A percentile compares a stretch with the other conserved stretches of the same genome.
phyloP scores from a whole-genome alignment of 2,113 vertebrate species.

The Notarius lentiginosus region DNA sequence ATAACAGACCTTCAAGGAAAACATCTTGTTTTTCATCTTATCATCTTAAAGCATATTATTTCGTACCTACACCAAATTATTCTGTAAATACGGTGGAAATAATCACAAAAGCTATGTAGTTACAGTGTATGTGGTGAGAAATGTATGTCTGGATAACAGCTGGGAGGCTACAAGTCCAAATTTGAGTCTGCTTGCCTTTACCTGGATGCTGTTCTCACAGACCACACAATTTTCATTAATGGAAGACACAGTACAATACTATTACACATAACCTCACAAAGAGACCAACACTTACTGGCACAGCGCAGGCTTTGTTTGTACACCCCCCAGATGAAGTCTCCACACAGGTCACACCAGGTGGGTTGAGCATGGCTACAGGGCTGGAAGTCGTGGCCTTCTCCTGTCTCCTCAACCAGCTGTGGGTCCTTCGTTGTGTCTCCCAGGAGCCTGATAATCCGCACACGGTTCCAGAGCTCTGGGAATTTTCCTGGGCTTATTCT shows the following conservation, averaged over 20 bases:
- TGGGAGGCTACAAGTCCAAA: background rate
- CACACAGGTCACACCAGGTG: constrained; percentile 96
- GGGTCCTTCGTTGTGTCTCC: constrained; percentile 59
- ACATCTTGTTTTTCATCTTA: background rate
- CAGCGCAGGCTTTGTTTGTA: constrained; percentile 90
- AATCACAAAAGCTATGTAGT: background rate
- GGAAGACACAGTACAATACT: background rate
- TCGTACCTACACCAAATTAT: background rate
- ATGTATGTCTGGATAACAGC: background rate
- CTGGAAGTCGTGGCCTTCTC: constrained; percentile 84
- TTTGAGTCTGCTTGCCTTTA: background rate
- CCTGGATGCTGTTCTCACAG: background rate
- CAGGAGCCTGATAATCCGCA: constrained; percentile 71
- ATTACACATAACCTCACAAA: background rate
- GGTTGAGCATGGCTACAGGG: constrained; percentile 80
- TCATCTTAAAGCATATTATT: background rate
- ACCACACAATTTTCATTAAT: background rate
- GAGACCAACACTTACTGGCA: constrained; percentile 78
- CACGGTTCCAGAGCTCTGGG: constrained; percentile 71
- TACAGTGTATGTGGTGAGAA: background rate
- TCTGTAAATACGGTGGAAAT: background rate
- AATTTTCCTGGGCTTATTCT: constrained; percentile 80
- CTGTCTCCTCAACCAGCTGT: constrained; percentile 68
- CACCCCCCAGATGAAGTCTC: constrained; percentile 96
- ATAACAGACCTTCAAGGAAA: background rate